Conservation (phyloP, 2,113 vertebrate species). For the Struthio camelus region DNA sequence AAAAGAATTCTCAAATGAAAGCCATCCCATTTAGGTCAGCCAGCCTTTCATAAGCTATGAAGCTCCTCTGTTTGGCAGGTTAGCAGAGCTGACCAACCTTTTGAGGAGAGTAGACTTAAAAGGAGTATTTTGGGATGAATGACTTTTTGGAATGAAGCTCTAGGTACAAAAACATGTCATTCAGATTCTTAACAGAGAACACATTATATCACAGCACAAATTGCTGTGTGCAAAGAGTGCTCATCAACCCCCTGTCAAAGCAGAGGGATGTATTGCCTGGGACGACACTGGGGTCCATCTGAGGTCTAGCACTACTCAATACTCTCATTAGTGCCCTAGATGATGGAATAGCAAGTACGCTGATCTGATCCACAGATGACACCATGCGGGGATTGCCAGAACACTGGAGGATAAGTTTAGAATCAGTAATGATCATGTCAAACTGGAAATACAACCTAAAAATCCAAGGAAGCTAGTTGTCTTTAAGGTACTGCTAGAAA, state of each 20-base stretch:
- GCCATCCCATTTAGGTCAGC: neutral
- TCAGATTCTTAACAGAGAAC: neutral
- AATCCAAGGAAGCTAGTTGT: neutral
- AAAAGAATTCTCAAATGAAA: accelerated
- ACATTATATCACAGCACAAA: neutral
- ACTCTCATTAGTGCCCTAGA: neutral
- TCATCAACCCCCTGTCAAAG: neutral
- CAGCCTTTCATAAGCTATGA: accelerated
- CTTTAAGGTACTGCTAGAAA: neutral
- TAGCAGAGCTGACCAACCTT: neutral
- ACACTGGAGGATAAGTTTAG: accelerated
- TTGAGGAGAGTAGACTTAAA: no score
- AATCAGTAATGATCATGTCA: accelerated
- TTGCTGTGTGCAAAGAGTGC: neutral
- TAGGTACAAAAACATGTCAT: neutral
- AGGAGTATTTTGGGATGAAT: neutral
- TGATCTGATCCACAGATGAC: neutral
- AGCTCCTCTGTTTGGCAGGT: neutral
- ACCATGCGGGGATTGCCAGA: neutral
- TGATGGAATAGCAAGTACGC: neutral
- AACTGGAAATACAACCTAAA: accelerated
- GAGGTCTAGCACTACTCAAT: neutral
- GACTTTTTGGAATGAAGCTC: neutral
- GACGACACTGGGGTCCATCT: neutral
- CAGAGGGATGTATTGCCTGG: neutral